Base-by-base conservation (phyloP, 2,888 invertebrate species). In the Acanthoscelides obtectus region DNA sequence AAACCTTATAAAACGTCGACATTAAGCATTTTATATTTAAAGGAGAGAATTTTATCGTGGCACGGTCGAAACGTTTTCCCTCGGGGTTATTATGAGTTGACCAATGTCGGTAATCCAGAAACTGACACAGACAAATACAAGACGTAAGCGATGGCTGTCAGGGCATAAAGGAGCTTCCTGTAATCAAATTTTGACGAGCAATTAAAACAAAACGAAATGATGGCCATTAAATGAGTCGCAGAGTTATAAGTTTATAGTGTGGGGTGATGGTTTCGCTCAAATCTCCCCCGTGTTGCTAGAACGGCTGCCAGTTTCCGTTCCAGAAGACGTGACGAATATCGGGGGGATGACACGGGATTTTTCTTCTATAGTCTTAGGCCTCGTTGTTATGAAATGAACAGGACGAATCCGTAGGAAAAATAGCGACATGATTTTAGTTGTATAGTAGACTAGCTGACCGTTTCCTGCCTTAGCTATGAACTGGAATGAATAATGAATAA, bases 171-270 rank as follows among this genome's bases (percentile, higher is more conserved):
- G 80, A 81, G 80, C 81, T 83, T 83, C 81, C 81, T 79, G 84
- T 83, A 84, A 85, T 84, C 84, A 85, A 85, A 85, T 82, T 85
- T 85, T 84, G 84, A 85, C 79, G 84, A 83, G 84, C 84, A 84
- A 84, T 85, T 85, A 84, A 85, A 84, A 83, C 84, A 84, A 84
- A 84, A 84, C 83, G 84, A 80, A 83, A 84, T 81, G 84, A 81
- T 83, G 78, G 83, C 81, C 83, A 84, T 85, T 83, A 84, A 84
- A 80, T 78, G 80, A 82, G 80, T 82, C 81, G 81, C 81, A 80
- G 45, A 45, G 45, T 45, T 45, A 45, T 45, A 45, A 81, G 80
- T 83, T 83, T 83, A 83, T 83, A 79, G 82, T 80, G 74, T 75
- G 75, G 81, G 79, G 78, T 75, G 77, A 76, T 76, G 79, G 74